Conservation (phyloP, 2,113 vertebrate species). For the Hippocampus barbouri region DNA sequence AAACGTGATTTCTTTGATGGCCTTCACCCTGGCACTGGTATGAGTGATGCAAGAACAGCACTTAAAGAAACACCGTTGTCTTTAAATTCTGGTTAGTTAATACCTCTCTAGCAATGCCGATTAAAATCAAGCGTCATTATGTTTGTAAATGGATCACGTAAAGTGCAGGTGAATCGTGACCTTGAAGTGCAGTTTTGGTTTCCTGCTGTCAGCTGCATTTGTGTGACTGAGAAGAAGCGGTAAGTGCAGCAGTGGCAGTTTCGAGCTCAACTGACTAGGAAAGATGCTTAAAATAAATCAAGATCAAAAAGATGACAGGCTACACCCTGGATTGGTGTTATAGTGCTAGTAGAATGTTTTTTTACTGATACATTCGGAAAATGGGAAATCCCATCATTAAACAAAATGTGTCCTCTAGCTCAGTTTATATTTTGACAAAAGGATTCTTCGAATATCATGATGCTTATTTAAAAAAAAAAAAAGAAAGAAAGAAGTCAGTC, state of each 20-base stretch:
- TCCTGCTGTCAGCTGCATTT: constrained; percentile 19
- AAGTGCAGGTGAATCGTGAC: background rate
- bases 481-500: background rate
- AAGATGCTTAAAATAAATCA: constrained; percentile 26
- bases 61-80: too few species aligned
- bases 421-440: constrained; percentile 35
- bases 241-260: constrained; percentile 2
- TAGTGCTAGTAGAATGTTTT: background rate
- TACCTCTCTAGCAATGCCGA: background rate
- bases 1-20: background rate
- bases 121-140: background rate
- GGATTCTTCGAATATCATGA: constrained; percentile 32
- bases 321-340: constrained; percentile 11
- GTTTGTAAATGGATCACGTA: background rate
- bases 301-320: constrained; percentile 8
- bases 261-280: constrained; percentile 4
- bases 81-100: background rate
- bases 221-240: constrained; percentile 14
- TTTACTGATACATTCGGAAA: constrained; percentile 6
- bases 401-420: constrained; percentile 22
- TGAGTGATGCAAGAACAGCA: background rate
- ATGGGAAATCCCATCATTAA: constrained; percentile 1
- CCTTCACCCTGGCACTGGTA: background rate
- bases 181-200: background rate
- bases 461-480: constrained; percentile 31